Evolutionary conservation across 1,140 invertebrate species (phyloP), one percentile per base, ranked within the genome.

Genomic region (Brachionus sp.): DNA sequence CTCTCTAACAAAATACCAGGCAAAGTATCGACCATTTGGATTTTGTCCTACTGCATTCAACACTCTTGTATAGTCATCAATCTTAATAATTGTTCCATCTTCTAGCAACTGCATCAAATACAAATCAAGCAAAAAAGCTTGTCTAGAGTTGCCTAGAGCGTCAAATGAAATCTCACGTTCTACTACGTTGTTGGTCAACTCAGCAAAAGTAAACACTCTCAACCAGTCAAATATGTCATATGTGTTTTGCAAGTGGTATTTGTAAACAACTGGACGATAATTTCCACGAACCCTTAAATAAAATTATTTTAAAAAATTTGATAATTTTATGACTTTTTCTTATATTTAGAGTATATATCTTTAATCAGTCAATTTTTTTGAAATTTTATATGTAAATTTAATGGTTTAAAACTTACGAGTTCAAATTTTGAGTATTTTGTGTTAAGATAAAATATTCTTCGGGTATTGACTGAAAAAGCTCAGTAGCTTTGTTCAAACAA

Each of bases 191-290:
- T 62, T 66, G 7, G 77, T 62, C n/a, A 62, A 3, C 19, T 46
- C 44, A 23, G 50, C 50, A 50, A 82, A 82, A 1, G 29, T 37
- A 4, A 82, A 66, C 10, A 82, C 35, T 50, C 29, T 3, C n/a
- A 66, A 29, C 80, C 80, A 82, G 13, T 82, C 80, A 53, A 53
- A 39, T 4, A 46, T 19, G n/a, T 70, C 66, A 70, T 82, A 66
- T 16, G 80, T 68, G 19, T 82, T 82, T 50, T 82, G 80, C 9
- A 82, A 16, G 35, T 82, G 80, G 25, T 82, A 82, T 50, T 82
- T 66, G 33, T 42, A 50, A 2, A 70, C 80, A 10, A 35, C 6
- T 16, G 80, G 35, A 2, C 57, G n/a, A 13, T 82, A 70, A 19
- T 82, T 66, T 9, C 46, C 46, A 4, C 9, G 23, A 50, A 82